Evolutionary conservation across 2,888 invertebrate genomes (phyloP).

Genomic region (Cartodere bifasciata): DNA sequence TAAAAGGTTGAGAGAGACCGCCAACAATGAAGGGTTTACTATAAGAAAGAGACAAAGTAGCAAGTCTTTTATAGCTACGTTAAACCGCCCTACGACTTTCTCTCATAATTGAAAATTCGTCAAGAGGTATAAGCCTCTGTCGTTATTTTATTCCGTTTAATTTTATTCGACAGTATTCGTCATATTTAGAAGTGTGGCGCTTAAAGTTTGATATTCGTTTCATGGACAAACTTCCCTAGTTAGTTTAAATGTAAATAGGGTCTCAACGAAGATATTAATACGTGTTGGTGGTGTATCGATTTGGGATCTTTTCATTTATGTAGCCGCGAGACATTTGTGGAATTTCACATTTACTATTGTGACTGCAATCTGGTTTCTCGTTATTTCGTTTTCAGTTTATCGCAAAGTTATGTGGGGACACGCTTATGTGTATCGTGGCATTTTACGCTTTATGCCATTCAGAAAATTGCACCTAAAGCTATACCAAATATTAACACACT

Average conservation of each 20-base stretch:
- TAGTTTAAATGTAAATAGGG: background rate
- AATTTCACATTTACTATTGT: conserved; percentile 25
- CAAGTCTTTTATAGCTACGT: conserved; percentile 9
- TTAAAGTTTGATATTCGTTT: too few species aligned
- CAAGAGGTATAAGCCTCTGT: too few species aligned
- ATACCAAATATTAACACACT: too few species aligned
- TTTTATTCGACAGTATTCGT: too few species aligned
- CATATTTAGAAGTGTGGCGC: too few species aligned
- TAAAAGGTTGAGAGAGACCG: too few species aligned
- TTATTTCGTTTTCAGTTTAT: conserved; percentile 18
- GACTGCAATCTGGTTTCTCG: conserved; percentile 21
- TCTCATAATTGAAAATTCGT: conserved; percentile 9
- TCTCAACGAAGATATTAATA: background rate
- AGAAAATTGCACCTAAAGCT: background rate
- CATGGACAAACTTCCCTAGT: too few species aligned
- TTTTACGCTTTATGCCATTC: conserved; percentile 1
- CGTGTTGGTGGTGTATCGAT: conserved; percentile 16
- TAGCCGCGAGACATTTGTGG: conserved; percentile 19
- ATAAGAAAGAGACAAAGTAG: conserved; percentile 4
- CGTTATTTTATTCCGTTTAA: too few species aligned
- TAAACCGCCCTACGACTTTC: conserved; percentile 4
- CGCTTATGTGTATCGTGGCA: background rate
- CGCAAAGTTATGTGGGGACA: background rate
- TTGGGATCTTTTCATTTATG: conserved; percentile 17
- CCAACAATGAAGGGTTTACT: conserved; percentile 7